Conservation (phyloP, 2,888 invertebrate genomes). For the Cosmorhoe ocellata region DNA sequence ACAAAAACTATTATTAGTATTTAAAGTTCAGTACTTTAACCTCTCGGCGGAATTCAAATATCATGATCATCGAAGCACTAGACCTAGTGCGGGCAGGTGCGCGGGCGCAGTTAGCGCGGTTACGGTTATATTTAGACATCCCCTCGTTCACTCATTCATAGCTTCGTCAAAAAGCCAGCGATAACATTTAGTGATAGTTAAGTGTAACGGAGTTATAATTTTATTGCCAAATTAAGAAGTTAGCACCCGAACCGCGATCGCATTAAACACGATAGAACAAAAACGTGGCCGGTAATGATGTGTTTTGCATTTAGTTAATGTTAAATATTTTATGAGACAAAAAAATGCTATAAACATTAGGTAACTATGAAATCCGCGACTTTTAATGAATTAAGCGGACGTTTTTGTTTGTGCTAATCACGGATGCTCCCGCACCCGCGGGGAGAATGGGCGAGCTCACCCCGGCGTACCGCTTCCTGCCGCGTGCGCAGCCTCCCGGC, state of each 20-base stretch:
- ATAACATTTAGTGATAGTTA: background rate
- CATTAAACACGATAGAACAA: too few relatives aligned
- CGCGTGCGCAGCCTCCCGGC: slow-evolving; percentile 3
- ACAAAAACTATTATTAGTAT: background rate
- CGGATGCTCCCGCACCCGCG: too few relatives aligned
- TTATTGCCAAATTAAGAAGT: too few relatives aligned
- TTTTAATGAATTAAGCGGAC: background rate
- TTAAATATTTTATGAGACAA: too few relatives aligned
- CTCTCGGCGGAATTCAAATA: too few relatives aligned
- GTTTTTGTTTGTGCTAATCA: background rate
- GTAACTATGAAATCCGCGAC: background rate
- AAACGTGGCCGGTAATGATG: too few relatives aligned
- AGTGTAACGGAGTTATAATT: background rate
- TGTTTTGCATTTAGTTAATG: too few relatives aligned
- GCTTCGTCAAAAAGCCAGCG: background rate
- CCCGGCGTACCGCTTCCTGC: slow-evolving; percentile 11
- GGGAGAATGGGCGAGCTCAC: slow-evolving; percentile 2
- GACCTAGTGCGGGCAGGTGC: background rate
- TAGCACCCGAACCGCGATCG: too few relatives aligned
- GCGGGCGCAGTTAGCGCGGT: slow-evolving; percentile 8
- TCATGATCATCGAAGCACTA: background rate
- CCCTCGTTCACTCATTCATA: slow-evolving; percentile 19
- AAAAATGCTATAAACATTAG: too few relatives aligned
- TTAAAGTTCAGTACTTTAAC: too few relatives aligned
- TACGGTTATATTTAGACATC: slow-evolving; percentile 7